Conservation (phyloP, 1,140 invertebrate genomes). For the Stratiolaelaps scimitus region DNA sequence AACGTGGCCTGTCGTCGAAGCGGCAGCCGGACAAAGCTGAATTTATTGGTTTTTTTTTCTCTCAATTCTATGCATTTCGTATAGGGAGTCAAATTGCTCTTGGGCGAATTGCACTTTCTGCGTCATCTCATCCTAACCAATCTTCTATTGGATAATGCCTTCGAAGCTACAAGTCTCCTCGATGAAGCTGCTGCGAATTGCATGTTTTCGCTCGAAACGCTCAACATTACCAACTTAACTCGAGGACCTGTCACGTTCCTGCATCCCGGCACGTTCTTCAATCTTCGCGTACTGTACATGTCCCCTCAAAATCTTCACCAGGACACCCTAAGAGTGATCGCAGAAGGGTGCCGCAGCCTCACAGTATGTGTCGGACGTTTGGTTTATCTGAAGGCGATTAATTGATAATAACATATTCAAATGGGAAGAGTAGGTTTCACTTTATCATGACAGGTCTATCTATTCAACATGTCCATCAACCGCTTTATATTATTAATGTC, state of each 20-base stretch:
- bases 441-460: too few relatives aligned
- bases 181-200: constrained; percentile 54
- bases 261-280: constrained; percentile 62
- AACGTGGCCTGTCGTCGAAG: too few relatives aligned
- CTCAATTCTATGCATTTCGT: too few relatives aligned
- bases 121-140: constrained; percentile 57
- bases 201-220: constrained; percentile 50
- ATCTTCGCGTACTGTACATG: constrained; percentile 55
- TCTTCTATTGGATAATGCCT: constrained; percentile 54
- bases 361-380: constrained; percentile 32
- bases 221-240: constrained; percentile 62
- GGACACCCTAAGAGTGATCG: constrained; percentile 7
- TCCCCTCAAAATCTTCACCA: constrained; percentile 51
- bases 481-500: too few relatives aligned
- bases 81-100: constrained; percentile 54
- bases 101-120: constrained; percentile 54
- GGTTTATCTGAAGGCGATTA: constrained; percentile 52
- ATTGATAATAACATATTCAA: constrained; percentile 12
- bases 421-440: background rate
- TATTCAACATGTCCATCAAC: too few relatives aligned
- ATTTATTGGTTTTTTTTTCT: too few relatives aligned
- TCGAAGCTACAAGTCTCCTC: constrained; percentile 48
- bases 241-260: constrained; percentile 58
- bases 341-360: constrained; percentile 5
- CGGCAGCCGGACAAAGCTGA: too few relatives aligned